Conservation (phyloP, 2,888 invertebrate genomes). For the Taphrorychus bicolor region DNA sequence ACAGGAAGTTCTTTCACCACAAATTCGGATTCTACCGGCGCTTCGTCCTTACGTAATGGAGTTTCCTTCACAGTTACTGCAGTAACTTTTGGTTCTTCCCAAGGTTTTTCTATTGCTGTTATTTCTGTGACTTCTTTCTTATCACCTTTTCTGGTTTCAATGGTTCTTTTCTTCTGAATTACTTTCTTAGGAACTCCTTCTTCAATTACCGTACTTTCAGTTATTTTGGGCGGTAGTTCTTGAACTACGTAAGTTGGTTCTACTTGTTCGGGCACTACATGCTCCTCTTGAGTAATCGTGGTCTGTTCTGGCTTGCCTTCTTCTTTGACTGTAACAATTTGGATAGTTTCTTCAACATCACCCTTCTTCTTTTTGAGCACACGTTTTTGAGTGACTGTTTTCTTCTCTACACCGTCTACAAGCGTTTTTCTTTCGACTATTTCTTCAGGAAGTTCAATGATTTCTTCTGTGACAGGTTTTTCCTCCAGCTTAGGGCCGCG, state of each 20-base stretch:
- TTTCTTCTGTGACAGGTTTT: conserved; percentile 37
- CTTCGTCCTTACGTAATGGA: conserved; percentile 45
- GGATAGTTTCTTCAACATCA: conserved; percentile 52
- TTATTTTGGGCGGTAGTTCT: conserved; percentile 57
- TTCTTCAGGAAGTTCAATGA: conserved; percentile 52
- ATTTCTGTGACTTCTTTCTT: conserved; percentile 54
- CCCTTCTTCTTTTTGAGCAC: conserved; percentile 53
- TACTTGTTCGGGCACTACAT: conserved; percentile 45
- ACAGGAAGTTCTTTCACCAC: conserved; percentile 48
- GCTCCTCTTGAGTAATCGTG: conserved; percentile 57
- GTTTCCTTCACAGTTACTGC: conserved; percentile 11
- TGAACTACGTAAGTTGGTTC: conserved; percentile 48
- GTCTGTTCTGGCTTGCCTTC: conserved; percentile 54
- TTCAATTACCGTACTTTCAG: conserved; percentile 45
- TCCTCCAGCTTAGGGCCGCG: not conserved
- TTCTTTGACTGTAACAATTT: conserved; percentile 55
- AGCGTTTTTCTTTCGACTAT: conserved; percentile 52
- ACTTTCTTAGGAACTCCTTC: conserved; percentile 45
- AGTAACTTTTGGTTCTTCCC: conserved; percentile 42
- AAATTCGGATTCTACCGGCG: conserved; percentile 37
- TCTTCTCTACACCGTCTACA: conserved; percentile 54
- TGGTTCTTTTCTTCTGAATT: conserved; percentile 56
- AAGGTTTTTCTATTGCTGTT: conserved; percentile 47
- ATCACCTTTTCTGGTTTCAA: conserved; percentile 55
- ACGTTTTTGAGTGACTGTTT: conserved; percentile 49